phyloP scores from a whole-genome alignment of 2,113 vertebrate species.

The Sisor rabdophorus region DNA sequence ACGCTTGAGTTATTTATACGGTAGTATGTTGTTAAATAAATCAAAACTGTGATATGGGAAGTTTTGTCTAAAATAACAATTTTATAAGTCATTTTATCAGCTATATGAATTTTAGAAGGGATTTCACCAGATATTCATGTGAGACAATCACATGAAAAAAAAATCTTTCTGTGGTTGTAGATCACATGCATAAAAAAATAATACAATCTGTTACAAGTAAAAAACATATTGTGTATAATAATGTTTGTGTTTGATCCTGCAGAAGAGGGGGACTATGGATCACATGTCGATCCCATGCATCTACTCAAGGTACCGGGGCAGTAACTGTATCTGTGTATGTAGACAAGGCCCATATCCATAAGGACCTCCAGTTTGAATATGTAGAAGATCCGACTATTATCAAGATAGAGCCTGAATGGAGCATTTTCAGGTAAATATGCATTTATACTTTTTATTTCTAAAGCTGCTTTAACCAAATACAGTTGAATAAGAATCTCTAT shows the following conservation, averaged over 20 bases:
- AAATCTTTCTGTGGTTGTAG: not conserved
- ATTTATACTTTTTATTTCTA: not conserved
- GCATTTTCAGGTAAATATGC: constrained; percentile 84
- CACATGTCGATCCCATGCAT: constrained; percentile 85
- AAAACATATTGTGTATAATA: not conserved
- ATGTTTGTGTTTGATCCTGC: constrained; percentile 16
- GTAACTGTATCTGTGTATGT: constrained; percentile 86
- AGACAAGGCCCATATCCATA: constrained; percentile 86
- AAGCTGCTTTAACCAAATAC: not conserved
- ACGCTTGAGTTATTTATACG: not conserved
- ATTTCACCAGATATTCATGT: not conserved
- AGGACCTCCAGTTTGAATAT: constrained; percentile 88
- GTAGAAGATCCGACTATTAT: constrained; percentile 90
- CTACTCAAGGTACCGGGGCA: constrained; percentile 77
- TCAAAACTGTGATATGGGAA: not conserved
- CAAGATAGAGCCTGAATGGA: constrained; percentile 95
- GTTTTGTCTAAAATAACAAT: not conserved
- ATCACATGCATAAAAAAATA: too few species aligned
- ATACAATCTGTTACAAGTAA: not conserved
- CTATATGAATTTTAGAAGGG: not conserved
- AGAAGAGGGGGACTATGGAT: constrained; percentile 86
- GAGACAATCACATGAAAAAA: not conserved
- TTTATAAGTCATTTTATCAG: not conserved
- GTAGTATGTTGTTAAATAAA: not conserved
- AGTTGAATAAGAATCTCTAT: not conserved